These are phyloP conservation scores for Ptychobarbus kaznakovi DNA, from an alignment of 2,797 vertebrate genomes.

Conservation along the genomic window DNA sequence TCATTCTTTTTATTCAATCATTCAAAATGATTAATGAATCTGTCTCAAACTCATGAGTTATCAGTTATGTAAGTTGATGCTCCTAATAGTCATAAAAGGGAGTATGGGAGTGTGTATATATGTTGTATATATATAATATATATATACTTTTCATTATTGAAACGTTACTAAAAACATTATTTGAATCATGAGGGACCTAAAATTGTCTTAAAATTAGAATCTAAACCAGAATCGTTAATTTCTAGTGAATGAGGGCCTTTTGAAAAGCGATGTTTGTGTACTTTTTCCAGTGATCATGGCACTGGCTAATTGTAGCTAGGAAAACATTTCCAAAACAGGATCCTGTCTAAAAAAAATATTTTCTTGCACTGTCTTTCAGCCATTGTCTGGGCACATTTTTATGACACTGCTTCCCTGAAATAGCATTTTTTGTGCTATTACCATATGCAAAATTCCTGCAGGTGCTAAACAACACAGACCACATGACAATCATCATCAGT, in stretches of 20 bases:
- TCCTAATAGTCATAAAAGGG: too few species aligned
- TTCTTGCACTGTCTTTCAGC: background rate
- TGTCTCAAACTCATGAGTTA: too few species aligned
- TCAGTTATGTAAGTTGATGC: too few species aligned
- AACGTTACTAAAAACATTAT: background rate
- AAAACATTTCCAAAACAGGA: background rate
- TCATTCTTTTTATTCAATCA: too few species aligned
- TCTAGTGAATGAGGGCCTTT: background rate
- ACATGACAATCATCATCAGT: background rate
- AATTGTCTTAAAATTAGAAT: background rate
- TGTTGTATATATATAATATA: too few species aligned
- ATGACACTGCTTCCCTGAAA: background rate
- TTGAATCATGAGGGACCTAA: background rate
- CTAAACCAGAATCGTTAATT: background rate
- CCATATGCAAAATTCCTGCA: slow-evolving; percentile 10
- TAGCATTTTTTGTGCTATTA: background rate
- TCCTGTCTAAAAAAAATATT: background rate
- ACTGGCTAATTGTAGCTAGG: background rate
- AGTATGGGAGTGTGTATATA: too few species aligned
- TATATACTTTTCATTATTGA: too few species aligned
- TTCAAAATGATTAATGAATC: too few species aligned
- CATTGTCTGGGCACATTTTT: background rate
- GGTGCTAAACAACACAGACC: background rate
- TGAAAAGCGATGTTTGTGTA: background rate
- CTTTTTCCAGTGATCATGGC: background rate